phyloP scores from a whole-genome alignment of 1,140 invertebrate species.

The Eupristina koningsbergeri region DNA sequence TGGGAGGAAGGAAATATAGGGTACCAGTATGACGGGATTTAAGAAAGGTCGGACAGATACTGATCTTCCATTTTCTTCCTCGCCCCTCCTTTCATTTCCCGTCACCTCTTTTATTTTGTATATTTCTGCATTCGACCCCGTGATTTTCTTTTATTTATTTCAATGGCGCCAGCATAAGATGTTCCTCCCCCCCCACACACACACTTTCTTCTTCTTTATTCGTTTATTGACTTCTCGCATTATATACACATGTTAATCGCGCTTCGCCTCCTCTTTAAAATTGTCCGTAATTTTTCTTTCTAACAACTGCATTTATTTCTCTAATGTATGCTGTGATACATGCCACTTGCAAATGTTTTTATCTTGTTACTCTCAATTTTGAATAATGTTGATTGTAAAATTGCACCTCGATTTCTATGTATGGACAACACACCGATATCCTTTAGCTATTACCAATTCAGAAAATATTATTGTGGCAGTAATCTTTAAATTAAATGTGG shows the following conservation, averaged over 20 bases:
- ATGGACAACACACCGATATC: not conserved
- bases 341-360: not conserved
- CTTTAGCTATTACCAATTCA: too few species aligned
- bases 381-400: not conserved
- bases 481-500: too few species aligned
- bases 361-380: not conserved
- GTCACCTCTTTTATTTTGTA: not conserved
- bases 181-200: not conserved
- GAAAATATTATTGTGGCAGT: too few species aligned
- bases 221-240: constrained; percentile 5
- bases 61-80: not conserved
- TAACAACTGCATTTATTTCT: not conserved
- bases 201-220: not conserved
- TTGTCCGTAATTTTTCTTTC: constrained; percentile 6
- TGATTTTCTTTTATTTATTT: constrained; percentile 1
- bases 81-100: constrained; percentile 16
- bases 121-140: not conserved
- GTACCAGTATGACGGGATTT: not conserved
- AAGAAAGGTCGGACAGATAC: not conserved
- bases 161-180: not conserved
- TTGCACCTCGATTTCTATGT: not conserved
- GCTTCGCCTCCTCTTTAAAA: not conserved
- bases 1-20: not conserved
- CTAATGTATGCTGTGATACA: not conserved
- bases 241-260: not conserved